Evolutionary conservation across 2,888 invertebrate genomes (phyloP).

Genomic region (Catocala nupta): DNA sequence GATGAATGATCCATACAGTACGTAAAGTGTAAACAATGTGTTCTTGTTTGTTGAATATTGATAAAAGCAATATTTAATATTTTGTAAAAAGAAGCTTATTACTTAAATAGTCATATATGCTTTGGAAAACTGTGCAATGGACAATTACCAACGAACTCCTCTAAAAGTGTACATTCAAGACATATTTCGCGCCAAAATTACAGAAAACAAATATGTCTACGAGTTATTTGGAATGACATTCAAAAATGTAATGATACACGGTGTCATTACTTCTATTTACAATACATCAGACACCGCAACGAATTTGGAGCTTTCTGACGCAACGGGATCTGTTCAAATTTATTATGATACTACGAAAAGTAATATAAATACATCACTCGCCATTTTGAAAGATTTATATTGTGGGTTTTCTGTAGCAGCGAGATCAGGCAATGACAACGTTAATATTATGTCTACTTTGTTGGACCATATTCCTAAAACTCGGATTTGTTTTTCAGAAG

Average conservation of each 20-base stretch:
- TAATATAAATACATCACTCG: conserved; percentile 58
- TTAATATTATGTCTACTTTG: conserved; percentile 68
- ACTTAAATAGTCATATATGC: too few species aligned
- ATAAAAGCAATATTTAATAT: too few species aligned
- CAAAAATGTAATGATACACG: conserved; percentile 80
- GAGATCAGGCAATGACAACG: conserved; percentile 65
- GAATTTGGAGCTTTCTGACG: conserved; percentile 77
- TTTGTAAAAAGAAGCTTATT: too few species aligned
- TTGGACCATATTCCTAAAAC: conserved; percentile 64
- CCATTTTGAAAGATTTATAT: conserved; percentile 62
- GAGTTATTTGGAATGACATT: conserved; percentile 74
- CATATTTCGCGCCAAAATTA: conserved; percentile 73
- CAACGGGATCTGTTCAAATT: conserved; percentile 75
- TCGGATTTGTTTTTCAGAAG: conserved; percentile 63
- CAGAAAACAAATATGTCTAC: conserved; percentile 74
- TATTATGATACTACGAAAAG: conserved; percentile 72
- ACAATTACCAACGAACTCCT: conserved; percentile 64
- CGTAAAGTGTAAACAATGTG: too few species aligned
- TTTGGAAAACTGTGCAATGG: conserved; percentile 35
- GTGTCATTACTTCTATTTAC: conserved; percentile 73
- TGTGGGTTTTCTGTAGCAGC: conserved; percentile 61
- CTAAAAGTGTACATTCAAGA: conserved; percentile 81
- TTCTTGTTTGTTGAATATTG: too few species aligned
- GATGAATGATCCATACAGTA: too few species aligned
- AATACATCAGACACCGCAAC: conserved; percentile 59